Evolutionary conservation across 2,888 invertebrate genomes (phyloP).

Genomic region (Altica lythri): DNA sequence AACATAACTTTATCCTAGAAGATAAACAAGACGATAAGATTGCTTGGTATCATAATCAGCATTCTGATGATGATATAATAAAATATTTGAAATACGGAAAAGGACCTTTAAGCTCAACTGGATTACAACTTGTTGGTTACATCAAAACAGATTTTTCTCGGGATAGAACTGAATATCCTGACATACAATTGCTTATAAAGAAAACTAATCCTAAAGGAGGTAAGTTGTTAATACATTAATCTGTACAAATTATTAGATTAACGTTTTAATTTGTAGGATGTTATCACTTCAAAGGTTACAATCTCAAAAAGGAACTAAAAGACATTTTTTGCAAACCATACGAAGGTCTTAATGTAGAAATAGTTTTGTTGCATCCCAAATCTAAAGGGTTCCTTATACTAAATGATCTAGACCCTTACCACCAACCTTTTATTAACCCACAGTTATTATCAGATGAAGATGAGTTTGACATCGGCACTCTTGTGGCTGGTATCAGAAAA

Average conservation of each 20-base stretch:
- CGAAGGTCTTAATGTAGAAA: slow-evolving; percentile 63
- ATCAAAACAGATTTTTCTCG: slow-evolving; percentile 50
- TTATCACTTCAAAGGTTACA: slow-evolving; percentile 30
- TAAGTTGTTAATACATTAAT: slow-evolving; percentile 2
- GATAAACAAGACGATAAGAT: background rate
- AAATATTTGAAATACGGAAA: slow-evolving; percentile 51
- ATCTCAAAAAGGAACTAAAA: slow-evolving; percentile 54
- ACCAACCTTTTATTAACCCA: slow-evolving; percentile 77
- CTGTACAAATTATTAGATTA: background rate
- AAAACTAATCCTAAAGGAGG: slow-evolving; percentile 38
- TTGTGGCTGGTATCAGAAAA: slow-evolving; percentile 64
- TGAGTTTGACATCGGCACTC: slow-evolving; percentile 64
- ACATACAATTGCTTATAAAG: slow-evolving; percentile 48
- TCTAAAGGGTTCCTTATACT: slow-evolving; percentile 73
- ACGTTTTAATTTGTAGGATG: slow-evolving; percentile 23
- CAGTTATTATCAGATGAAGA: slow-evolving; percentile 75
- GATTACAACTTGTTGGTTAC: slow-evolving; percentile 46
- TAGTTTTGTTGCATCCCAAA: slow-evolving; percentile 74
- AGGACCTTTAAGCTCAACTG: slow-evolving; percentile 47
- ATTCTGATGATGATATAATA: slow-evolving; percentile 40
- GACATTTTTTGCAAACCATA: slow-evolving; percentile 61
- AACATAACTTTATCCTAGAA: too few species aligned
- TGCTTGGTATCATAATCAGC: too few species aligned
- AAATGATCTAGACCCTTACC: slow-evolving; percentile 72
- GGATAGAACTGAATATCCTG: slow-evolving; percentile 46